Base-by-base conservation (phyloP, 2,888 invertebrate genomes). In the Napeogenes sylphis region DNA sequence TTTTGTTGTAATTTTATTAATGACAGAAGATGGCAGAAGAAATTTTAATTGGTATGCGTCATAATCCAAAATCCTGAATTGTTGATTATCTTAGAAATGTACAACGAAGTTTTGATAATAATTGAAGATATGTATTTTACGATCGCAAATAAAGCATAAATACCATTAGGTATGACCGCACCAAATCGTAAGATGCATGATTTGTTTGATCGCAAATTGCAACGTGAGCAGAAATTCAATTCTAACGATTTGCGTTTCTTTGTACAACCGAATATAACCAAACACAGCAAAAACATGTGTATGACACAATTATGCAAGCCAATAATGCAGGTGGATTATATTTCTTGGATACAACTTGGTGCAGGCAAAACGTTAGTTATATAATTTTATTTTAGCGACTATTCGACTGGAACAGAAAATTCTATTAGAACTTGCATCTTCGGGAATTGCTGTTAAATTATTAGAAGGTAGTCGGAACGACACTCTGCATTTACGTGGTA, bases 291-390 rank as follows among this genome's bases (percentile, higher is more conserved):
- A 65, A 65, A 55, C 62, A 62, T 62, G 59, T 60, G 55, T 65
- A 62, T 53, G 62, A 62, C 55, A 62, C 56, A 62, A 59, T 62
- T 62, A 62, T 62, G 60, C 62, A 65, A 62, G 62, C 55, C 66
- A 63, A 66, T 63, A 60, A 58, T 60, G 63, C 65, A 63, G 62
- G 58, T 61, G 61, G 66, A 63, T 66, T 63, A 63, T 63, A 66
- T 66, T 66, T 63, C 56, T 66, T 63, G 46, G 62, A 62, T 61
- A 56, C 56, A 21, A 51, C 61, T 46, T 62, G 62, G 58, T 46
- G 56, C 56, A 60, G 63, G 63, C 59, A 60, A 63, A 59, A 65
- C 65, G 21, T 62, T 65, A 35, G 59, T 59, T 60, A 61, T 62
- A 60, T 62, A 56, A 60, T 55, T n/a, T 65, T 62, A 60, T 65